Conservation (phyloP, 2,797 vertebrate species). For the Cuniculus paca region DNA sequence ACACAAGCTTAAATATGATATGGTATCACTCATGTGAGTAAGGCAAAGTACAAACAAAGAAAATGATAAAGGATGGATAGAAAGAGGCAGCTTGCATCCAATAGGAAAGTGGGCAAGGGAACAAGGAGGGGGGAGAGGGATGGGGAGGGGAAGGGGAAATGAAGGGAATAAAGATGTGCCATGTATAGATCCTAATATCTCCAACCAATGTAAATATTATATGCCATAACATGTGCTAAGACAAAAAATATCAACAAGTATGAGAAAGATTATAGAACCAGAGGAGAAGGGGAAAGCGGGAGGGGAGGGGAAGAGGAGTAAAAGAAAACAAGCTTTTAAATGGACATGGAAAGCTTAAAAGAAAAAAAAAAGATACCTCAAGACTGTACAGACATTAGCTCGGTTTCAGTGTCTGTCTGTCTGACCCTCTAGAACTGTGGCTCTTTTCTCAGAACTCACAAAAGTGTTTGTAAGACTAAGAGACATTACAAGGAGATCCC, state of each 20-base stretch:
- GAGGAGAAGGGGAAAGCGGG: neutral
- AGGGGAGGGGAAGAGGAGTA: neutral
- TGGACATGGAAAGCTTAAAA: neutral
- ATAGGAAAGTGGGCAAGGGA: neutral
- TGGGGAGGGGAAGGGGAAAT: too few species aligned
- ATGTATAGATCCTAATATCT: neutral
- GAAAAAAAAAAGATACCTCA: neutral
- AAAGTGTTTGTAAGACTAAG: slow-evolving; percentile 11
- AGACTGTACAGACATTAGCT: neutral
- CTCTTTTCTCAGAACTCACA: neutral
- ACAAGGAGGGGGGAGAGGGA: neutral
- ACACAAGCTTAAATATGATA: neutral
- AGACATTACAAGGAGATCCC: neutral
- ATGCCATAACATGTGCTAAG: neutral
- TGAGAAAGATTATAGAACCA: neutral
- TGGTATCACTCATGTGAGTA: neutral
- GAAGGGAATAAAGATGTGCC: neutral
- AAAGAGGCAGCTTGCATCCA: neutral
- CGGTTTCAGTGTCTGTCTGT: neutral
- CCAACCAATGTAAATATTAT: neutral
- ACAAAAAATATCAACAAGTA: neutral
- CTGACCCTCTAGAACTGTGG: neutral
- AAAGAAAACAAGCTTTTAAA: neutral
- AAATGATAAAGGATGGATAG: neutral
- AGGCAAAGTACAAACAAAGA: neutral